These are phyloP conservation scores for Calypte anna DNA, from an alignment of 2,113 vertebrate species.

Conservation along the genomic window DNA sequence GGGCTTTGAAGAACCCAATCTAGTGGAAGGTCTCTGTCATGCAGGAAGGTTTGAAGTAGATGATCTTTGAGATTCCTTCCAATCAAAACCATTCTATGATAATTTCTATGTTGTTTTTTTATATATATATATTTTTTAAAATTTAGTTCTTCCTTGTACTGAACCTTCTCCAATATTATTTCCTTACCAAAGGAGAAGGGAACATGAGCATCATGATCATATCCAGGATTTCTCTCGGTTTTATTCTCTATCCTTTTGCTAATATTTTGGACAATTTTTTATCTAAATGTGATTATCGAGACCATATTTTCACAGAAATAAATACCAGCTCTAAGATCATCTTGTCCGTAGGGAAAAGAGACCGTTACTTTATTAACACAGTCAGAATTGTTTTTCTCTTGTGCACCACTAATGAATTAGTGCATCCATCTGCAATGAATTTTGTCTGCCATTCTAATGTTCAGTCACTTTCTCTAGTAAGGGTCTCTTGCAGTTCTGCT, in stretches of 20 bases:
- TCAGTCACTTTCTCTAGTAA: constrained; percentile 3
- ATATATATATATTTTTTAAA: too few relatives aligned
- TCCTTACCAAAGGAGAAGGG: not conserved
- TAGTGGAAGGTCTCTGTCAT: too few relatives aligned
- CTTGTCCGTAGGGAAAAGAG: not conserved
- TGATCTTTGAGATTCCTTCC: too few relatives aligned
- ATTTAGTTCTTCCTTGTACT: not conserved
- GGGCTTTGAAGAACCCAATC: too few relatives aligned
- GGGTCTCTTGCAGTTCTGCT: not conserved
- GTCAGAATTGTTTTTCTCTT: constrained; percentile 6
- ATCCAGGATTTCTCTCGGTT: not conserved
- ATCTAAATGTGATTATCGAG: not conserved
- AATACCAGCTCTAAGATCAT: not conserved
- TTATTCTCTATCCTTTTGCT: not conserved
- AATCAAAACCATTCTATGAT: too few relatives aligned
- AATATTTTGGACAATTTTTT: not conserved
- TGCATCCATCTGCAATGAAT: constrained; percentile 13
- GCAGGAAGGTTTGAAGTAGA: too few relatives aligned
- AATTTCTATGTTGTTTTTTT: too few relatives aligned
- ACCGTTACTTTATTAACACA: constrained; percentile 3
- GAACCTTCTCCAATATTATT: not conserved
- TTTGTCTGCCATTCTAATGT: constrained; percentile 41
- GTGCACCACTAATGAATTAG: constrained; percentile 9
- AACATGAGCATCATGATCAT: not conserved
- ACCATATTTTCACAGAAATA: not conserved